A percentile compares a stretch with the other conserved stretches of the same genome.
Conservation (phyloP, 2,797 vertebrate species). For the Jordanella pulchra region DNA sequence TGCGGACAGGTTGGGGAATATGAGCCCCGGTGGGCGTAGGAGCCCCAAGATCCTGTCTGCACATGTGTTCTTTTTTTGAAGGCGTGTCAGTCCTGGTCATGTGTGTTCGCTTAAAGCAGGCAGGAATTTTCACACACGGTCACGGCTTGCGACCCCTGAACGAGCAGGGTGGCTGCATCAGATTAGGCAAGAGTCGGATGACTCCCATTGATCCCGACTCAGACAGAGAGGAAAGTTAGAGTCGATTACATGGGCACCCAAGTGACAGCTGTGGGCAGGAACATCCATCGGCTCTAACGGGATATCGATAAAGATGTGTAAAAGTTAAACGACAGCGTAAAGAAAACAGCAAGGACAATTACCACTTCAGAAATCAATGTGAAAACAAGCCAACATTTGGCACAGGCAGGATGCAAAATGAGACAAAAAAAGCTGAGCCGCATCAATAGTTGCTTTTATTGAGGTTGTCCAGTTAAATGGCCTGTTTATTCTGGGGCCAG, state of each 20-base stretch:
- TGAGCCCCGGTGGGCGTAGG: conserved; percentile 35
- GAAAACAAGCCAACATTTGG: conserved; percentile 48
- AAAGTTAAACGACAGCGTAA: conserved; percentile 66
- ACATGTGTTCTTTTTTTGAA: conserved; percentile 27
- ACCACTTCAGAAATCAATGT: conserved; percentile 58
- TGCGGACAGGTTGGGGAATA: conserved; percentile 37
- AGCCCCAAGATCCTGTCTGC: conserved; percentile 14
- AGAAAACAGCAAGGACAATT: conserved; percentile 53
- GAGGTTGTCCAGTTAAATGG: conserved; percentile 63
- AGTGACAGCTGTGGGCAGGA: conserved; percentile 18
- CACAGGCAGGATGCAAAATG: conserved; percentile 32
- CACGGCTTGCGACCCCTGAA: conserved; percentile 54
- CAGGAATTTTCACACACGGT: conserved; percentile 63
- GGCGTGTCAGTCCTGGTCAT: conserved; percentile 7
- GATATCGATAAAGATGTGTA: conserved; percentile 59
- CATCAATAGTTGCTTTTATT: conserved; percentile 70
- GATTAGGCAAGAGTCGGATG: conserved; percentile 58
- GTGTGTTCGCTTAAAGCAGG: conserved; percentile 48
- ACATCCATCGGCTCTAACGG: conserved; percentile 51
- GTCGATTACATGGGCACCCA: conserved; percentile 52
- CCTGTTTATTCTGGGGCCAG: conserved; percentile 73
- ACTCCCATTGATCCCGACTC: conserved; percentile 61
- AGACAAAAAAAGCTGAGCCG: conserved; percentile 27
- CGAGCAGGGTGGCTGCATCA: conserved; percentile 50
- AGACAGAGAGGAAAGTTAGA: conserved; percentile 43